phyloP scores from a whole-genome alignment of 2,113 vertebrate genomes.

The Hoplias malabaricus region DNA sequence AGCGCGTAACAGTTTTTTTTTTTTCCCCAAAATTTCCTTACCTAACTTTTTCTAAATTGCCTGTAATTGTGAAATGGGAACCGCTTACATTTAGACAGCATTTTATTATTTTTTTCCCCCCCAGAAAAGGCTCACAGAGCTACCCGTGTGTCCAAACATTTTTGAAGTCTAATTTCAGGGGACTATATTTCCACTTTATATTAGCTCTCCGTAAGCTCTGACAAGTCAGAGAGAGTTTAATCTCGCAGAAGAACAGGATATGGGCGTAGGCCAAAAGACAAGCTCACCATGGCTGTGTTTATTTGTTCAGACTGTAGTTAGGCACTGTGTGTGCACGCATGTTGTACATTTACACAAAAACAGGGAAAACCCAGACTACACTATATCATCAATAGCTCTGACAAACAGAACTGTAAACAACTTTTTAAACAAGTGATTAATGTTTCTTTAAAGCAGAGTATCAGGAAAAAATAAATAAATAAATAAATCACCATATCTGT shows the following conservation, averaged over 20 bases:
- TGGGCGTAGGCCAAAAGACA: constrained; percentile 31
- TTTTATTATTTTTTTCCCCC: not conserved
- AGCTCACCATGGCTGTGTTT: not conserved
- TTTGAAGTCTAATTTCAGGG: not conserved
- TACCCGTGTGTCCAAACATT: not conserved
- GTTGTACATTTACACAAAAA: not conserved
- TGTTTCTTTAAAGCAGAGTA: too few species aligned
- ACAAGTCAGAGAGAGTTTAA: not conserved
- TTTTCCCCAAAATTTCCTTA: not conserved
- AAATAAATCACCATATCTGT: too few species aligned
- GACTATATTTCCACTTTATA: not conserved
- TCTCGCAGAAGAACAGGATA: constrained; percentile 28
- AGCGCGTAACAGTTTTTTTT: too few species aligned
- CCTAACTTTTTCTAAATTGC: not conserved
- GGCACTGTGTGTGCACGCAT: not conserved
- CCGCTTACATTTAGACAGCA: not conserved
- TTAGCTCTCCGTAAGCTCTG: not conserved
- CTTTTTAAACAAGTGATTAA: too few species aligned
- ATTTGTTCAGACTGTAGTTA: not conserved
- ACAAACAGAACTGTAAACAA: too few species aligned
- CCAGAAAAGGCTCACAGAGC: not conserved
- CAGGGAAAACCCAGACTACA: too few species aligned
- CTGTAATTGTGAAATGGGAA: not conserved
- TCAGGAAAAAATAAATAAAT: too few species aligned
- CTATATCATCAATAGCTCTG: too few species aligned